Evolutionary conservation across 2,113 vertebrate species (phyloP).

Genomic region (Spea bombifrons): DNA sequence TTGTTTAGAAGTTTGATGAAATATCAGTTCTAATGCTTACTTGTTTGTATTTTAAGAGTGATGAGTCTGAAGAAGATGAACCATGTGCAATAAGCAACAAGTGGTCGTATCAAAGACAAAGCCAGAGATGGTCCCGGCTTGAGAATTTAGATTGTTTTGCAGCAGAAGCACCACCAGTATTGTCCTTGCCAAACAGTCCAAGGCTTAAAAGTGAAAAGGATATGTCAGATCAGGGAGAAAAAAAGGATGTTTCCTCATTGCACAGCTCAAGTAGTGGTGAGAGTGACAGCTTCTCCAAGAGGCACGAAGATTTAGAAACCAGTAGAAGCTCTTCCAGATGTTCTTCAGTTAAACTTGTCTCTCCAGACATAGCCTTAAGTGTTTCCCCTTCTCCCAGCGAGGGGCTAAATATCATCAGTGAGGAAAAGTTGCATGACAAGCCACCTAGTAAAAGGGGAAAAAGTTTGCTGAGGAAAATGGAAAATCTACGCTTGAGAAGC

Average conservation of each 20-base stretch:
- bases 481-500: constrained; percentile 72
- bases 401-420: constrained; percentile 48
- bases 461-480: constrained; percentile 79
- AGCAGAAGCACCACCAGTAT: constrained; percentile 35
- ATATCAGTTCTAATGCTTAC: too few species aligned
- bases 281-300: constrained; percentile 62
- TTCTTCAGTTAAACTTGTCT: constrained; percentile 60
- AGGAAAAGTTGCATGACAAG: constrained; percentile 64
- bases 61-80: constrained; percentile 73
- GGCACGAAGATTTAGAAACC: constrained; percentile 60
- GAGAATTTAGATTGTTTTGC: constrained; percentile 51
- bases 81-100: constrained; percentile 78
- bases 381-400: constrained; percentile 62
- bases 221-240: constrained; percentile 55
- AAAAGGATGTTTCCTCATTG: constrained; percentile 67
- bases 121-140: constrained; percentile 68
- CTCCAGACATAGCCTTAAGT: constrained; percentile 61
- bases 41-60: constrained; percentile 60
- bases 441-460: constrained; percentile 65
- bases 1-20: too few species aligned
- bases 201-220: constrained; percentile 37
- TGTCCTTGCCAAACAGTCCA: constrained; percentile 47
- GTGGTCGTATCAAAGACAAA: constrained; percentile 74
- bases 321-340: constrained; percentile 67
- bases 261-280: constrained; percentile 76